Conservation (phyloP, 2,888 invertebrate genomes). For the Amphipyra tragopoginis region DNA sequence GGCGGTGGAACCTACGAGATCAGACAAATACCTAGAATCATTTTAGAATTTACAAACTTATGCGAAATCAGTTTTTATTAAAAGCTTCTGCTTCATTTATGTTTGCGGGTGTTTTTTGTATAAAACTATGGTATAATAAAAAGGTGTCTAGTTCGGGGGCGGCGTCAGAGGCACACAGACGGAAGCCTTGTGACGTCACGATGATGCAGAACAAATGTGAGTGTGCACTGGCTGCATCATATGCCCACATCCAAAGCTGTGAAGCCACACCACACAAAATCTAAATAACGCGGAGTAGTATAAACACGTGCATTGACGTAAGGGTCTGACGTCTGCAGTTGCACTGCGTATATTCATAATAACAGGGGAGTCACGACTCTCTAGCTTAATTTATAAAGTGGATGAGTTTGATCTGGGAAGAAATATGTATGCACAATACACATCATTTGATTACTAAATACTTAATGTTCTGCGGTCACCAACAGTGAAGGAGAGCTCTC, state of each 20-base stretch:
- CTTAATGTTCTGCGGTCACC: too few species aligned
- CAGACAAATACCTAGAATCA: constrained; percentile 10
- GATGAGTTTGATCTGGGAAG: too few species aligned
- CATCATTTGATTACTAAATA: too few species aligned
- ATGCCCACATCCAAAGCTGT: too few species aligned
- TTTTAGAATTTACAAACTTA: constrained; percentile 11
- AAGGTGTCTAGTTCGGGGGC: background rate
- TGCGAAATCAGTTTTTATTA: background rate
- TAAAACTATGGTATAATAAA: background rate
- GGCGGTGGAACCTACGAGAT: constrained; percentile 4
- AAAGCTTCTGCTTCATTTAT: constrained; percentile 10
- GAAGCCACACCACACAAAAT: background rate
- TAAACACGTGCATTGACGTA: background rate
- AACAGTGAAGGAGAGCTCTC: background rate
- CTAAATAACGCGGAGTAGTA: background rate
- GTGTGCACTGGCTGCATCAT: background rate
- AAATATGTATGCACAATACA: too few species aligned
- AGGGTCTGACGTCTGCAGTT: too few species aligned
- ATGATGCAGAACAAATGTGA: background rate
- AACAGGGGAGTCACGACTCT: too few species aligned
- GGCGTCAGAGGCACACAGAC: too few species aligned
- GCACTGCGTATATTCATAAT: too few species aligned
- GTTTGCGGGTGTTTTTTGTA: constrained; percentile 3
- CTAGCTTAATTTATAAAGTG: too few species aligned
- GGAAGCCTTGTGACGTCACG: background rate